phyloP scores from a whole-genome alignment of 2,113 vertebrate species.

The Peromyscus polionotus region DNA sequence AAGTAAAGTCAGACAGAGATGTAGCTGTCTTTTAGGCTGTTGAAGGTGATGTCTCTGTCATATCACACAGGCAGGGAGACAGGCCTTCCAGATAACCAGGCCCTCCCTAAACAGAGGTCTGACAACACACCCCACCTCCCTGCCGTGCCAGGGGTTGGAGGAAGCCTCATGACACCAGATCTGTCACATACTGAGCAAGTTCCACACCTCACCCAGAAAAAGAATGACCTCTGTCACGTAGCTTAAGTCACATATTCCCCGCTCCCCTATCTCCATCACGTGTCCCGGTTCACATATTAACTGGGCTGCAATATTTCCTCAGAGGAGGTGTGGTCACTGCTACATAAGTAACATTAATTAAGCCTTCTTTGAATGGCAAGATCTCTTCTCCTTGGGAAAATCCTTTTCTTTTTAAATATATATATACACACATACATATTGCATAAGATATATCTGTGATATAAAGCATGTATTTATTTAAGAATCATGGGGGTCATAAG shows the following conservation, averaged over 20 bases:
- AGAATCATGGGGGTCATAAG: conserved; percentile 19
- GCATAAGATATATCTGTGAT: conserved; percentile 24
- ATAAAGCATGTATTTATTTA: conserved; percentile 64
- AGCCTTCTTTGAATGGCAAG: neutral
- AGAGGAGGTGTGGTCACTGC: neutral
- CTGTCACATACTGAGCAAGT: neutral
- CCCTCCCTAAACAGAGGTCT: neutral
- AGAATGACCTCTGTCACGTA: neutral
- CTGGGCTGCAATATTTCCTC: neutral
- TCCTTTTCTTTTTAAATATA: no score
- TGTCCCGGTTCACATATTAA: neutral
- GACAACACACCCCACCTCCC: neutral
- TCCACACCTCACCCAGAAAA: neutral
- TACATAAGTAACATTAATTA: neutral
- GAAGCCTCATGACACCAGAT: neutral
- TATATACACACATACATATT: neutral
- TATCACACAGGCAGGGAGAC: neutral
- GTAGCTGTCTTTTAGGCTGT: neutral
- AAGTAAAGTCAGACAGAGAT: neutral
- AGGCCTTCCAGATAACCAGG: neutral
- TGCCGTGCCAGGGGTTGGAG: neutral
- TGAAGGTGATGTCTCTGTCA: neutral
- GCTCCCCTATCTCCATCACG: neutral
- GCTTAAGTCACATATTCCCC: neutral
- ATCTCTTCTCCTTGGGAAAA: neutral